A percentile compares a stretch with the other conserved stretches of the same genome.
Evolutionary conservation across 2,888 invertebrate species (phyloP).

Genomic region (Branchipolynoe longqiensis): DNA sequence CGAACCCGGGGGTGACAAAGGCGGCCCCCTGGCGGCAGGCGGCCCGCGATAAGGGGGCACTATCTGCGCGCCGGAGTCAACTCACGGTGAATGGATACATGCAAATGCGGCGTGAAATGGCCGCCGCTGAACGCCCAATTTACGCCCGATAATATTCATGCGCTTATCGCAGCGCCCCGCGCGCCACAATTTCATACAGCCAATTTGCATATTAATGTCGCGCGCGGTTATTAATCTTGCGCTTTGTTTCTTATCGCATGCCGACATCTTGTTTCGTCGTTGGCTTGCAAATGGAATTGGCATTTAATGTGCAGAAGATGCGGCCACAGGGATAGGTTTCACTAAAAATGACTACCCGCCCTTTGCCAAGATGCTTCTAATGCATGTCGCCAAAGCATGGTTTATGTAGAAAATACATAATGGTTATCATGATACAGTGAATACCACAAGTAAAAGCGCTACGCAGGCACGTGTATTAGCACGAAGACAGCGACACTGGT

Average conservation of each 20-base stretch:
- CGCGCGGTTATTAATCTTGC: conserved; percentile 58
- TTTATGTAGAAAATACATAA: too few relatives aligned
- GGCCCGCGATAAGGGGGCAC: conserved; percentile 34
- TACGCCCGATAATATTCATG: conserved; percentile 55
- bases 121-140: conserved; percentile 59
- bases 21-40: conserved; percentile 53
- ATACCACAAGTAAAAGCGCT: too few relatives aligned
- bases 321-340: too few relatives aligned
- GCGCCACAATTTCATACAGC: conserved; percentile 60
- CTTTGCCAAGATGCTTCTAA: too few relatives aligned
- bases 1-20: conserved; percentile 53
- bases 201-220: conserved; percentile 62
- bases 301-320: conserved; percentile 54
- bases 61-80: conserved; percentile 45
- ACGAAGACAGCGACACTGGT: too few relatives aligned
- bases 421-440: too few relatives aligned
- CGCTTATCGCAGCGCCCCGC: conserved; percentile 56
- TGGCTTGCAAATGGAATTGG: conserved; percentile 59
- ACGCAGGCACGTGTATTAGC: too few relatives aligned
- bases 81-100: conserved; percentile 58
- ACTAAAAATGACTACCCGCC: too few relatives aligned
- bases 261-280: conserved; percentile 58
- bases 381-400: too few relatives aligned
- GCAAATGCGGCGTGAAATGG: conserved; percentile 53
- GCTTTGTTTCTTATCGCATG: conserved; percentile 44